phyloP scores from a whole-genome alignment of 2,888 invertebrate species.

The Aspidapion aeneum region DNA sequence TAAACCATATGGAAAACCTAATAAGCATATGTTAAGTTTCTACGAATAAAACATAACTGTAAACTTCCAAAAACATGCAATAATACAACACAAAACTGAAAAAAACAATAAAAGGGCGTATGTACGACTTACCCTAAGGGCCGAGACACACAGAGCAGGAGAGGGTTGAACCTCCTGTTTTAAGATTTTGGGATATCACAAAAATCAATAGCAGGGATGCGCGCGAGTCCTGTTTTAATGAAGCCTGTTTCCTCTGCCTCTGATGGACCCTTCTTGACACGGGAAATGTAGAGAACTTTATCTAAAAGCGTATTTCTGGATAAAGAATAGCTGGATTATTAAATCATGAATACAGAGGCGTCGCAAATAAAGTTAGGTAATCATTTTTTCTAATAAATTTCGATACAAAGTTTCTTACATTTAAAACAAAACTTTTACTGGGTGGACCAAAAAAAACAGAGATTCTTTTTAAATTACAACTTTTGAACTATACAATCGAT shows the following conservation, averaged over 20 bases:
- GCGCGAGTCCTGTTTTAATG: neutral
- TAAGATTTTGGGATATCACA: neutral
- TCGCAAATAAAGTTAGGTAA: too few relatives aligned
- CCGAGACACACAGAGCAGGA: constrained; percentile 15
- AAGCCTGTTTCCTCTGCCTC: too few relatives aligned
- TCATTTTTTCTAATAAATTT: too few relatives aligned
- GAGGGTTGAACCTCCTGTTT: neutral
- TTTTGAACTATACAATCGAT: too few relatives aligned
- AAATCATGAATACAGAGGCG: too few relatives aligned
- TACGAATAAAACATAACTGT: neutral
- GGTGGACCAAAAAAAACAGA: too few relatives aligned
- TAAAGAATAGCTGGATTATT: too few relatives aligned
- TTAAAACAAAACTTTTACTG: too few relatives aligned
- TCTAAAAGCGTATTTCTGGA: too few relatives aligned
- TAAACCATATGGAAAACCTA: constrained; percentile 5
- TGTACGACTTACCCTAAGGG: constrained; percentile 32
- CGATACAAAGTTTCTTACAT: too few relatives aligned
- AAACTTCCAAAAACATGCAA: neutral
- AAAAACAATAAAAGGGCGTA: neutral
- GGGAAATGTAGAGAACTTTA: too few relatives aligned
- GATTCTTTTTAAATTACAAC: too few relatives aligned
- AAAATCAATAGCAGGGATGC: neutral
- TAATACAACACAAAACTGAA: neutral
- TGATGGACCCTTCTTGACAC: neutral
- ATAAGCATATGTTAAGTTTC: neutral